Percentiles rank a stretch among this genome's conserved stretches.
These are phyloP conservation scores for Embiotoca jacksoni DNA, from an alignment of 2,113 vertebrate genomes.

Conservation along the genomic window DNA sequence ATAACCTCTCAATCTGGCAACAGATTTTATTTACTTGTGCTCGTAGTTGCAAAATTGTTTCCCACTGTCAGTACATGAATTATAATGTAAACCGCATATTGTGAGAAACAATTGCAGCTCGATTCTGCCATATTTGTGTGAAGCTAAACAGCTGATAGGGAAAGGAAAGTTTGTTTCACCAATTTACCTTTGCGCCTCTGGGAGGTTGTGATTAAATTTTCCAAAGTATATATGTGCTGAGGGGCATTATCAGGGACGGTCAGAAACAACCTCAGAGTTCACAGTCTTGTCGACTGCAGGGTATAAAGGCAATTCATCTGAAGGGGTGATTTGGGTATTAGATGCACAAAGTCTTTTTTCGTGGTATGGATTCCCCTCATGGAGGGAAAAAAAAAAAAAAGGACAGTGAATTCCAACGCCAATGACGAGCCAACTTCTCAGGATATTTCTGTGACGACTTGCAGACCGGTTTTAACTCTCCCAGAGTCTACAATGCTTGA, in stretches of 20 bases:
- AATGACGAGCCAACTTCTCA: neutral
- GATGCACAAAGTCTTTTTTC: conserved; percentile 18
- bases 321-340: conserved; percentile 45
- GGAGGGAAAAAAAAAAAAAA: conserved; percentile 32
- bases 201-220: conserved; percentile 85
- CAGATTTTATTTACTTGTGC: neutral
- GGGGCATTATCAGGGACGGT: conserved; percentile 49
- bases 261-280: conserved; percentile 46
- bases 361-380: conserved; percentile 13
- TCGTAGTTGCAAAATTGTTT: conserved; percentile 1
- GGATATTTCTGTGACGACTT: neutral
- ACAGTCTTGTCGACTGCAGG: conserved; percentile 54
- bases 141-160: conserved; percentile 27
- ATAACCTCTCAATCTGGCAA: conserved; percentile 9
- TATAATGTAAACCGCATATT: neutral
- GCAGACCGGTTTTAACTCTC: conserved; percentile 1
- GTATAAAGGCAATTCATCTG: conserved; percentile 72
- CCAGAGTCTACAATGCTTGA: neutral
- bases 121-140: conserved; percentile 2
- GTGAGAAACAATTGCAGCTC: conserved; percentile 8
- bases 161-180: conserved; percentile 70
- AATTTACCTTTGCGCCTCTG: conserved; percentile 79
- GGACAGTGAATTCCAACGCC: conserved; percentile 4
- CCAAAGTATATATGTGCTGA: conserved; percentile 68
- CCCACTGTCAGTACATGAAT: neutral